Evolutionary conservation across 2,888 invertebrate genomes (phyloP).

Genomic region (Lasiommata megera): DNA sequence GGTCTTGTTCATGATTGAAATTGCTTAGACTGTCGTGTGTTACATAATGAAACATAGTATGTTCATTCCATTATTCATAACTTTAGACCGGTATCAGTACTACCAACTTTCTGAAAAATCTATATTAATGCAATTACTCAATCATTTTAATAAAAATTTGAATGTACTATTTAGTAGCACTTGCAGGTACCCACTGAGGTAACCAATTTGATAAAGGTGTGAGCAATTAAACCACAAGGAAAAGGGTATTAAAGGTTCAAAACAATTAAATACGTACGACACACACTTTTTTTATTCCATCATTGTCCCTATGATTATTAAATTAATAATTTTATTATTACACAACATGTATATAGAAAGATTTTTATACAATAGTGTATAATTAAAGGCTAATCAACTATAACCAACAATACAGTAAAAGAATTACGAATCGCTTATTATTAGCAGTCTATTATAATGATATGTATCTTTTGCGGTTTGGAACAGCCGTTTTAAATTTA

Average conservation of each 20-base stretch:
- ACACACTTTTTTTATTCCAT: slow-evolving; percentile 74
- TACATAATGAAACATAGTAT: too few relatives aligned
- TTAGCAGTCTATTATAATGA: slow-evolving; percentile 81
- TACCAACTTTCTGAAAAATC: too few relatives aligned
- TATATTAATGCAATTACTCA: too few relatives aligned
- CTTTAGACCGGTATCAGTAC: too few relatives aligned
- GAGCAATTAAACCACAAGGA: not conserved
- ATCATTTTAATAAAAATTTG: too few relatives aligned
- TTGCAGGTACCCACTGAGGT: too few relatives aligned
- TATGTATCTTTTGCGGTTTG: slow-evolving; percentile 80
- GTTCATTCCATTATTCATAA: too few relatives aligned
- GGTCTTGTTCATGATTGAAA: too few relatives aligned
- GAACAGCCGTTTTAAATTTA: slow-evolving; percentile 67
- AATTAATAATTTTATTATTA: slow-evolving; percentile 70
- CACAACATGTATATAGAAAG: slow-evolving; percentile 82
- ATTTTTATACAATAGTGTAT: slow-evolving; percentile 81
- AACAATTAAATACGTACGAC: slow-evolving; percentile 61
- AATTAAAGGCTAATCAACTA: slow-evolving; percentile 70
- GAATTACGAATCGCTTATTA: slow-evolving; percentile 70
- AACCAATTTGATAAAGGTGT: too few relatives aligned
- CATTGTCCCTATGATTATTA: slow-evolving; percentile 58
- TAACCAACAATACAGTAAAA: slow-evolving; percentile 78
- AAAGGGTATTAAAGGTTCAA: not conserved
- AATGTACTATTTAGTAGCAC: too few relatives aligned
- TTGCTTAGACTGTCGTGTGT: too few relatives aligned